Base-by-base conservation (phyloP, 2,888 invertebrate species). In the Buathra laborator region DNA sequence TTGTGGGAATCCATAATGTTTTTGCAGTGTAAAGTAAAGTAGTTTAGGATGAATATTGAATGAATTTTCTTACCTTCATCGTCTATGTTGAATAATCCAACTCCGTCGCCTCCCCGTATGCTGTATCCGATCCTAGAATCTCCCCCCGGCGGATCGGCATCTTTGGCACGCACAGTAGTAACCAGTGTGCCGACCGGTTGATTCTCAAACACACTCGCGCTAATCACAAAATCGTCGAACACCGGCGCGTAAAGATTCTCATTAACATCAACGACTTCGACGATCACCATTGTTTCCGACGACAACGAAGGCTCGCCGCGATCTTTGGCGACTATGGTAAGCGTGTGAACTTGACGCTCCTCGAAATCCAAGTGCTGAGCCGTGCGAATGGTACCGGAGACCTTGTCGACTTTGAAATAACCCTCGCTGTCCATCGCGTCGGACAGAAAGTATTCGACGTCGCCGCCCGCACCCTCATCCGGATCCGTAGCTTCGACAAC, bases 211-310 rank as follows among this genome's bases (percentile, higher is more conserved):
- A 99, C 97, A 88, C 95, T 95, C 72, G 97, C 97, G 85, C 95
- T 94, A 86, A 97, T 94, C 88, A 98, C 97, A 91, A 97, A 97
- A 93, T 97, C 97, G 75, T 95, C 95, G 94, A 99, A 99, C 87
- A 95, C 95, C 1, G 99, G 98, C 76, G 98, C 95, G 94, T 96
- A 96, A 79, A 96, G 95, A 94, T 99, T 99, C 94, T 99, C 99
- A 94, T 99, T 98, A 19, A 99, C 99, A 94, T 99, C 99, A 88
- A 97, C 97, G 85, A 98, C 96, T 94, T 98, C 98, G 76, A 99
- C 96, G 74, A 97, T 96, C 48, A 99, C 96, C 83, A 96, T 96
- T 82, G 98, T 97, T 91, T 97, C 97, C 0, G 98, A 96, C 84
- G 96, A 96, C 86, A 98, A 94, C 4, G 97, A 95, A 0, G 98